These are phyloP conservation scores for Amphipoea lucens DNA, from an alignment of 2,888 invertebrate species.

Conservation along the genomic window DNA sequence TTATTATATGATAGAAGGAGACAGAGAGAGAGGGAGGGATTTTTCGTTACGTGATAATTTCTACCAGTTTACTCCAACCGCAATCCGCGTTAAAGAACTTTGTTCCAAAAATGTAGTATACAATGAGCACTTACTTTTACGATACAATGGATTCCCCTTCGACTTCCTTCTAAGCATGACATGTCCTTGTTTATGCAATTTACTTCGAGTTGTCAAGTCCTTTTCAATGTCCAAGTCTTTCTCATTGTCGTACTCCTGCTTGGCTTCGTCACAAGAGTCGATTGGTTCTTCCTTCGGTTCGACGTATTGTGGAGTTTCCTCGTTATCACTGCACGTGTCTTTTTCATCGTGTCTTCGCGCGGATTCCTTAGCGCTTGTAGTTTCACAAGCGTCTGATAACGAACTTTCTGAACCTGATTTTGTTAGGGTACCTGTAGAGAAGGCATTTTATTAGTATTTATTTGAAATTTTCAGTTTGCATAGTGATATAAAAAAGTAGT, in stretches of 20 bases:
- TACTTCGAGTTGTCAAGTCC: constrained; percentile 71
- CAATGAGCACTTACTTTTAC: constrained; percentile 90
- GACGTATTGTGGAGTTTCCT: constrained; percentile 78
- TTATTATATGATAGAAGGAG: too few relatives aligned
- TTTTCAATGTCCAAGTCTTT: constrained; percentile 78
- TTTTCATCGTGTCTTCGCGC: constrained; percentile 93
- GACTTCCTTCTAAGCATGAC: constrained; percentile 91
- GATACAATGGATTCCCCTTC: constrained; percentile 92
- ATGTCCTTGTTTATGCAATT: constrained; percentile 87
- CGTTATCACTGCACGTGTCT: constrained; percentile 93
- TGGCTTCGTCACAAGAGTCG: constrained; percentile 83
- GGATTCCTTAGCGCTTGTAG: constrained; percentile 92
- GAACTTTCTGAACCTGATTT: constrained; percentile 98
- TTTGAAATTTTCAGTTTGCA: neutral
- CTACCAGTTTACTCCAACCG: too few relatives aligned
- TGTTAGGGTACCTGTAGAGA: constrained; percentile 83
- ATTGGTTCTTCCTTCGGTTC: constrained; percentile 72
- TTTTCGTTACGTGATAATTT: too few relatives aligned
- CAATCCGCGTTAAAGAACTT: too few relatives aligned
- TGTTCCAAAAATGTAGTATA: too few relatives aligned
- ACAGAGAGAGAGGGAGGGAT: too few relatives aligned
- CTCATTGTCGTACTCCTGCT: constrained; percentile 82
- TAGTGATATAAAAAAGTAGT: neutral
- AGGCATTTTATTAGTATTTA: neutral
- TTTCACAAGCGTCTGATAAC: constrained; percentile 93